These are phyloP conservation scores for Phocides pigmalion DNA, from an alignment of 1,140 invertebrate species.

Conservation along the genomic window DNA sequence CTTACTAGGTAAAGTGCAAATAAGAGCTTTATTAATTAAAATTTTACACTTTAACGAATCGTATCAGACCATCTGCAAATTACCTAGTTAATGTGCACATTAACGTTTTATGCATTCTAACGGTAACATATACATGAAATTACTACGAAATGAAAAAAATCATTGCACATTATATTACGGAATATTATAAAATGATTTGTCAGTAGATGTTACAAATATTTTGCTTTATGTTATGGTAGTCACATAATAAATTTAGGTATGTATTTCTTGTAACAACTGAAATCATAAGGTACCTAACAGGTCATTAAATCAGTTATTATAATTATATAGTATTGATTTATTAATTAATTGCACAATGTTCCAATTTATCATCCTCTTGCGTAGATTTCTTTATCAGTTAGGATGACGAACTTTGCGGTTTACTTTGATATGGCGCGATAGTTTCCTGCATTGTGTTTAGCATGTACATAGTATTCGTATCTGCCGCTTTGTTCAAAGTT, in stretches of 20 bases:
- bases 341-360: conserved; percentile 12
- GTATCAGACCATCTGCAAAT: too few relatives aligned
- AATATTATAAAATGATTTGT: too few relatives aligned
- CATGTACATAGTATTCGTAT: neutral
- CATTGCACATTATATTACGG: too few relatives aligned
- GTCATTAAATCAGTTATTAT: neutral
- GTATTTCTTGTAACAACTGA: neutral
- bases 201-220: too few relatives aligned
- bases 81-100: too few relatives aligned
- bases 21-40: too few relatives aligned
- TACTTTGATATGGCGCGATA: conserved; percentile 18
- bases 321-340: neutral
- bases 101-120: too few relatives aligned
- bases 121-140: too few relatives aligned
- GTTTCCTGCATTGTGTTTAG: neutral
- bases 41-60: too few relatives aligned
- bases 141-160: too few relatives aligned
- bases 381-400: conserved; percentile 20
- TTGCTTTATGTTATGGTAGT: neutral
- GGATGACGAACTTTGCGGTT: conserved; percentile 15
- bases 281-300: too few relatives aligned
- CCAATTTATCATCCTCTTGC: conserved; percentile 20
- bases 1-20: too few relatives aligned
- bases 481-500: neutral
- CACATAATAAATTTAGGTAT: neutral